These are phyloP conservation scores for Osmerus mordax DNA, from an alignment of 2,113 vertebrate species.

Conservation along the genomic window DNA sequence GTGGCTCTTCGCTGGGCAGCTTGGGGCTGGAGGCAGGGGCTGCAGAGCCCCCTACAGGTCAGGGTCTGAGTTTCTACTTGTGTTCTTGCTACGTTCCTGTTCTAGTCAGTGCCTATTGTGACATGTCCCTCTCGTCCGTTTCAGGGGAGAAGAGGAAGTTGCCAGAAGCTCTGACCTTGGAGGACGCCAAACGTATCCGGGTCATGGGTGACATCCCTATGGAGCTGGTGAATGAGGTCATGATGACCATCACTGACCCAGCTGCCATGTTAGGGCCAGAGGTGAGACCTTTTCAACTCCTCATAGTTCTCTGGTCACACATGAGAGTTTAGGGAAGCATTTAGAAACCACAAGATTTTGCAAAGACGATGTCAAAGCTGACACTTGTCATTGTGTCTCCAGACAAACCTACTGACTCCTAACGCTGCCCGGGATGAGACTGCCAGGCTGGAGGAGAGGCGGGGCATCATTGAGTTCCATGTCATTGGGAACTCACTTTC, in stretches of 20 bases:
- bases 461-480: slow-evolving; percentile 97
- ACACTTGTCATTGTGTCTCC: neutral
- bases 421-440: slow-evolving; percentile 96
- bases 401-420: slow-evolving; percentile 94
- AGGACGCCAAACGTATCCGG: slow-evolving; percentile 94
- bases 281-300: slow-evolving; percentile 55
- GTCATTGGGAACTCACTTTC: slow-evolving; percentile 97
- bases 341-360: neutral
- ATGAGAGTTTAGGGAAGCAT: neutral
- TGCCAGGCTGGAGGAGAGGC: slow-evolving; percentile 90
- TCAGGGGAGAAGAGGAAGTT: slow-evolving; percentile 95
- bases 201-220: slow-evolving; percentile 99
- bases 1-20: slow-evolving; percentile 69
- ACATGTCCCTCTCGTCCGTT: neutral
- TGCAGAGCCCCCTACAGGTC: slow-evolving; percentile 85
- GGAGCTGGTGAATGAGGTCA: slow-evolving; percentile 98
- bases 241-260: slow-evolving; percentile 97
- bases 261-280: slow-evolving; percentile 97
- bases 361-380: neutral
- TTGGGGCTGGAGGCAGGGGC: slow-evolving; percentile 73
- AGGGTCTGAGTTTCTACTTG: neutral
- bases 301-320: neutral
- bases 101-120: neutral
- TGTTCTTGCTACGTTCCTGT: neutral
- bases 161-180: slow-evolving; percentile 88